Conservation (phyloP, 2,888 invertebrate genomes). For the Eilema depressum region DNA sequence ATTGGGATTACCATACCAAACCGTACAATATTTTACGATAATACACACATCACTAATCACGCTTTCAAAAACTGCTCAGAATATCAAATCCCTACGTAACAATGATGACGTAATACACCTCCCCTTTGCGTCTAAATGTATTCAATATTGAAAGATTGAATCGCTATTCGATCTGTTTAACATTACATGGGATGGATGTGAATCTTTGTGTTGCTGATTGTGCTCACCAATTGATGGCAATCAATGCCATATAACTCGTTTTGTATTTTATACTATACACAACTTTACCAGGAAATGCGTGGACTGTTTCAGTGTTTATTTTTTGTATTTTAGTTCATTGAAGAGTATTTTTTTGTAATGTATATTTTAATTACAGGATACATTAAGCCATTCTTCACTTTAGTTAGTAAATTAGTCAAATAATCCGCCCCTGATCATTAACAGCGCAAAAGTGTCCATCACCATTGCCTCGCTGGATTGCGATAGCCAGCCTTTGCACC, state of each 20-base stretch:
- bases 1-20: slow-evolving; percentile 15
- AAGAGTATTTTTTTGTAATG: too few relatives aligned
- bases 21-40: slow-evolving; percentile 23
- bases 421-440: too few relatives aligned
- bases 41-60: slow-evolving; percentile 18
- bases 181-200: background rate
- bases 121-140: background rate
- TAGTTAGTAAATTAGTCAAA: too few relatives aligned
- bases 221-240: background rate
- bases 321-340: too few relatives aligned
- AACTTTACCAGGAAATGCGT: background rate
- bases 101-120: slow-evolving; percentile 14
- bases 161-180: background rate
- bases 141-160: background rate
- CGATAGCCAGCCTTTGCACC: too few relatives aligned
- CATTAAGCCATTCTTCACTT: too few relatives aligned
- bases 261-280: background rate
- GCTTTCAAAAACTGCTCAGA: slow-evolving; percentile 9
- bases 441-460: too few relatives aligned
- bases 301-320: too few relatives aligned
- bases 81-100: background rate
- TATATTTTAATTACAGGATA: too few relatives aligned
- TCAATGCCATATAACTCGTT: background rate
- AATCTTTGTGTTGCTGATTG: background rate
- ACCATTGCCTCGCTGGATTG: too few relatives aligned